These are phyloP conservation scores for Caenorhabditis latens DNA, from an alignment of 1,140 invertebrate species.

Conservation along the genomic window DNA sequence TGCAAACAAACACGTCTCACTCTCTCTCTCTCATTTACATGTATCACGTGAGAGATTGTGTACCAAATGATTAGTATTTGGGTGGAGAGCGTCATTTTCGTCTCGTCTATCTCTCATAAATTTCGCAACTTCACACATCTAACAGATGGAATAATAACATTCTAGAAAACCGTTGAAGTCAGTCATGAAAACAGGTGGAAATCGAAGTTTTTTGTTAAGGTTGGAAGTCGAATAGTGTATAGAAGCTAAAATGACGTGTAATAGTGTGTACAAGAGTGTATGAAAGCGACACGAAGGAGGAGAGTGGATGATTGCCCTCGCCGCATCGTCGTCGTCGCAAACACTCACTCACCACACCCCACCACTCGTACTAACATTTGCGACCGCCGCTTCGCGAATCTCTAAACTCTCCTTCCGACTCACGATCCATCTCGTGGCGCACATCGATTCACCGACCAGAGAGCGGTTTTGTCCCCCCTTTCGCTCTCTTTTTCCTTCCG, in stretches of 20 bases:
- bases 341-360: slow-evolving; percentile 49
- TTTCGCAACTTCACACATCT: background rate
- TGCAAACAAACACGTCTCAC: background rate
- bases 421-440: background rate
- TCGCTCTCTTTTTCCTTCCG: background rate
- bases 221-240: background rate
- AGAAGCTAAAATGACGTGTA: slow-evolving; percentile 6
- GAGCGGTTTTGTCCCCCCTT: background rate
- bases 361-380: slow-evolving; percentile 43
- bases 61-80: background rate
- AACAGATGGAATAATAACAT: background rate
- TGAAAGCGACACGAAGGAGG: background rate
- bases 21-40: background rate
- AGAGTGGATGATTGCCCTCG: background rate
- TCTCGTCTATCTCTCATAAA: background rate
- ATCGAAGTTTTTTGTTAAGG: background rate
- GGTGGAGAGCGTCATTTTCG: background rate
- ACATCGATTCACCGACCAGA: slow-evolving; percentile 18
- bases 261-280: slow-evolving; percentile 13
- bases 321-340: background rate
- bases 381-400: background rate
- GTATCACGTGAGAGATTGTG: slow-evolving; percentile 35
- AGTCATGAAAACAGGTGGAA: slow-evolving; percentile 2
- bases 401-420: slow-evolving; percentile 2
- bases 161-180: background rate